phyloP scores from a whole-genome alignment of 2,888 invertebrate species.

The Leucoma salicis region DNA sequence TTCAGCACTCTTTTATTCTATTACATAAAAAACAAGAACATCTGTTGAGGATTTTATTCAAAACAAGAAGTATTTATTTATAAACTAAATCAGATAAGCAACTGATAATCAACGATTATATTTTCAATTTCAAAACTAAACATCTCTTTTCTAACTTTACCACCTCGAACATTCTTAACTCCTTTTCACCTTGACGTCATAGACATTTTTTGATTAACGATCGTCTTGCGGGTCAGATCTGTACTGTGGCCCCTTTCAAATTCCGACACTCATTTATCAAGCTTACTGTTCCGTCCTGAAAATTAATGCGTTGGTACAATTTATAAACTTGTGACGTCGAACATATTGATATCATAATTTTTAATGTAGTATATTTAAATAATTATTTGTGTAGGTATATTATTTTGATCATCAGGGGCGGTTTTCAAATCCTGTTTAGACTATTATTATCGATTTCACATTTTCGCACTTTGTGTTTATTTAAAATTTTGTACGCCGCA shows the following conservation, averaged over 20 bases:
- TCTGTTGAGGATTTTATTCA: too few relatives aligned
- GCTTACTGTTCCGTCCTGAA: conserved; percentile 72
- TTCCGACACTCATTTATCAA: conserved; percentile 77
- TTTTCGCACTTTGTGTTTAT: too few relatives aligned
- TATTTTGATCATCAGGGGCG: too few relatives aligned
- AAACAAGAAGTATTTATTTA: too few relatives aligned
- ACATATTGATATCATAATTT: not conserved
- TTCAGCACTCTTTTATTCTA: too few relatives aligned
- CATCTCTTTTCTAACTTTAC: conserved; percentile 13
- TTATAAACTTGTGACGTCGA: conserved; percentile 37
- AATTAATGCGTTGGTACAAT: conserved; percentile 64
- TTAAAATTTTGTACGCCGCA: too few relatives aligned
- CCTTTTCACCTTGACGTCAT: conserved; percentile 56
- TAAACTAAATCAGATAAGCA: too few relatives aligned
- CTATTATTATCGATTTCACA: too few relatives aligned
- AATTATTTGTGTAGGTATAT: too few relatives aligned
- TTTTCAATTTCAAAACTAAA: not conserved
- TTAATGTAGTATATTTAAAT: not conserved
- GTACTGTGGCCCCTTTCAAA: conserved; percentile 75
- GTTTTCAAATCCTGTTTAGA: too few relatives aligned
- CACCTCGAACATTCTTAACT: conserved; percentile 39
- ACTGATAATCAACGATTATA: too few relatives aligned
- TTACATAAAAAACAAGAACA: too few relatives aligned
- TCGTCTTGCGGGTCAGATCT: conserved; percentile 61
- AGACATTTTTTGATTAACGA: conserved; percentile 76